Evolutionary conservation across 2,113 vertebrate genomes (phyloP), one percentile per base, ranked within the genome.

Genomic region (Epinephelus fuscoguttatus): DNA sequence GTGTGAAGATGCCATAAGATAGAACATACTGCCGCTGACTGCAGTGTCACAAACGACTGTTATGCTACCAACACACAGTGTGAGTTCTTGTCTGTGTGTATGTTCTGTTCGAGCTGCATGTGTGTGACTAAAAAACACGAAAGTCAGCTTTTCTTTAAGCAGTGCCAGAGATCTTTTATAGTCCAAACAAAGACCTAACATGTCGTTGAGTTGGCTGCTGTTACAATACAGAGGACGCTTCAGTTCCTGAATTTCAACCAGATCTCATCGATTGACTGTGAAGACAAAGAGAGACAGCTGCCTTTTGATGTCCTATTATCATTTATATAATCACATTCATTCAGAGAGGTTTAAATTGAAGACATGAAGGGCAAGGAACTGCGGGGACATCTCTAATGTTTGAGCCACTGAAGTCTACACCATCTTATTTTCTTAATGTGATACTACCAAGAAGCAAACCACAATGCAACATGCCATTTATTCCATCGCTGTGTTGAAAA

Each of bases 321-420:
- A 86, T 91, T 85, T 89, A 27, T 70, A 80, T 76, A 86, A 84
- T 91, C 53, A 50, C 67, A 66, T 84, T 83, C 40, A 66, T 76
- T 86, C 53, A 84, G 42, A 42, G 80, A 47, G 62, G 74, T 74
- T 77, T 76, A 68, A 82, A 66, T 47, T 52, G 3, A 81, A 75
- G 72, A 84, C 42, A 83, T 59, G 72, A 70, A 90, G 70, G 72
- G 47, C 33, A 59, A 70, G 3, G 21, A 78, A 64, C 23, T 17
- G 2, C 63, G 30, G n/a, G n/a, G n/a, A n/a, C 25, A 33, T 33
- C 77, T 80, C 70, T 61, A 70, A 33, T 75, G 60, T 71, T 62
- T 47, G 49, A 71, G 49, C 45, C 72, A 61, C 6, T 53, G 23
- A 5, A 53, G 33, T 12, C 23, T 4, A 12, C 42, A 15, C 33